Percentiles rank a stretch among this genome's conserved stretches.
phyloP scores from a whole-genome alignment of 2,888 invertebrate genomes.

The Nemotelus nigrinus region DNA sequence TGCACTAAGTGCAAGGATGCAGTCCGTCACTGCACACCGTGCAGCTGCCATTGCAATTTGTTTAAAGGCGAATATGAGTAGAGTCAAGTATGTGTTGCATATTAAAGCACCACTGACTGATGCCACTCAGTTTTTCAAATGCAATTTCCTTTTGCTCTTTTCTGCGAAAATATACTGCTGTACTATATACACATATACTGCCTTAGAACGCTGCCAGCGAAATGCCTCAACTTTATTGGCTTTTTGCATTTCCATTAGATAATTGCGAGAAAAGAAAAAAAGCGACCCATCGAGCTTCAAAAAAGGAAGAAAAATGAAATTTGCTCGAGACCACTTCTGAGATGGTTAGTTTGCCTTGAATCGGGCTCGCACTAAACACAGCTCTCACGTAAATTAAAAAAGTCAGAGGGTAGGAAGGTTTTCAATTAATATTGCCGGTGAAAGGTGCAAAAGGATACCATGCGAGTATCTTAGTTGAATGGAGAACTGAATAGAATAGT shows the following conservation, averaged over 20 bases:
- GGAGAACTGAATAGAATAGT: constrained; percentile 11
- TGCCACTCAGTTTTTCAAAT: constrained; percentile 50
- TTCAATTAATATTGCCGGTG: constrained; percentile 34
- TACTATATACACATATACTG: neutral
- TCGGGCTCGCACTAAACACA: constrained; percentile 18
- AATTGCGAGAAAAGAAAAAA: constrained; percentile 46
- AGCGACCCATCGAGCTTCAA: constrained; percentile 30
- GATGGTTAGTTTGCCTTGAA: constrained; percentile 50
- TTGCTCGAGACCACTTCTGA: constrained; percentile 49
- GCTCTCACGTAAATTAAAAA: constrained; percentile 1
- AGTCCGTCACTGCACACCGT: neutral
- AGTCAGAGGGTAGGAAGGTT: neutral
- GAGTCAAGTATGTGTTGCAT: constrained; percentile 51
- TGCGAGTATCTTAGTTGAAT: neutral
- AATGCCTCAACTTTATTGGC: constrained; percentile 48
- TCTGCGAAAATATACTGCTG: constrained; percentile 41
- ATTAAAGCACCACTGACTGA: constrained; percentile 49
- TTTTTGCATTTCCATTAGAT: constrained; percentile 51
- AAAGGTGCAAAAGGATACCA: constrained; percentile 11
- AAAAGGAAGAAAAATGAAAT: constrained; percentile 42
- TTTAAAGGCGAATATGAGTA: constrained; percentile 48
- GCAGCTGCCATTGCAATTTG: constrained; percentile 36
- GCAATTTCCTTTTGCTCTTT: constrained; percentile 52
- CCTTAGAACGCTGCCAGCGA: constrained; percentile 32
- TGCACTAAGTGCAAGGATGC: constrained; percentile 29